Evolutionary conservation across 1,140 invertebrate genomes (phyloP), one percentile per base, ranked within the genome.

Genomic region (Sesamia nonagrioides): DNA sequence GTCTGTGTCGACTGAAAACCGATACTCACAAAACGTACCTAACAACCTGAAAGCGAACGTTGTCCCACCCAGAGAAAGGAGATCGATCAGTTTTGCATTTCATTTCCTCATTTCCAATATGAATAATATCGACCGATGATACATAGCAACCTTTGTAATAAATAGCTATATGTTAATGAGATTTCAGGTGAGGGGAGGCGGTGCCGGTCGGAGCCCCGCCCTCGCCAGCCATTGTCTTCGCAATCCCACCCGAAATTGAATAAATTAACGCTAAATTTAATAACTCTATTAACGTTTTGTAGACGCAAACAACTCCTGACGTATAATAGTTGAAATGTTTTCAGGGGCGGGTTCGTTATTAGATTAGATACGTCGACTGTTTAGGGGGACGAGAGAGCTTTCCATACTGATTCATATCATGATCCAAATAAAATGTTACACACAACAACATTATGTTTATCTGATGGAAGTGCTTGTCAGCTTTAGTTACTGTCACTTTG

Each of bases 211-310:
- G 35, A 50, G 89, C 89, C 77, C 91, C 91, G 91, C 91, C 92
- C 88, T 83, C 74, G 8, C 75, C 87, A 84, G 69, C 88, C 91
- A 93, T 94, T 94, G 92, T 94, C 87, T 89, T 81, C 60, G 68
- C 84, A 83, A 82, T 80, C 81, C 83, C 82, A 80, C 63, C 40
- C 84, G 42, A 92, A 93, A 94, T 94, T 91, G 92, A 94, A 94
- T 94, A 92, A 92, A 94, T 94, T 94, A 94, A 89, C 88, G 88
- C 52, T 83, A 90, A 93, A 94, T 92, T 93, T 92, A 92, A 92
- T 93, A 92, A 91, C 89, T 92, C 87, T 91, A 92, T 94, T 92
- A 92, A 88, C 88, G 88, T 88, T 89, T 82, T 80, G 84, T 80
- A 85, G 91, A 89, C 85, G 85, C 81, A 93, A 93, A 94, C 91